These are phyloP conservation scores for Mormyrops attenuatus DNA, from an alignment of 2,797 vertebrate genomes.

Conservation along the genomic window DNA sequence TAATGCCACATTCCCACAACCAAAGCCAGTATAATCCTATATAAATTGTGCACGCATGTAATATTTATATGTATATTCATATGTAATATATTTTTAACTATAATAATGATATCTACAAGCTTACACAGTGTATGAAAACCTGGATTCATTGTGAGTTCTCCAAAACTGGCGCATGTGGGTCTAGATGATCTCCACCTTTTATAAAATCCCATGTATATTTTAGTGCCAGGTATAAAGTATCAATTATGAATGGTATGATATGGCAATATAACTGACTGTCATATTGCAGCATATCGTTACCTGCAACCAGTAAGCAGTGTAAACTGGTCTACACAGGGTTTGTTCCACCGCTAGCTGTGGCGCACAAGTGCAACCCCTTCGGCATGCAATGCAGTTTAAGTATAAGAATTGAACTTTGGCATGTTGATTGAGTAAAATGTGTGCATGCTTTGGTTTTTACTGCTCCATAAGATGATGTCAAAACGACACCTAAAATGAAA, in stretches of 20 bases:
- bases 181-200: slow-evolving; percentile 51
- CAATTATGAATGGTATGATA: slow-evolving; percentile 59
- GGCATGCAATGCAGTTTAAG: background rate
- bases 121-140: slow-evolving; percentile 31
- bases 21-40: background rate
- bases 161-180: slow-evolving; percentile 52
- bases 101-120: background rate
- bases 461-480: background rate
- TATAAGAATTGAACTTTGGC: background rate
- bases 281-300: slow-evolving; percentile 28
- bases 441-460: slow-evolving; percentile 35
- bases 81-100: background rate
- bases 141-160: slow-evolving; percentile 45
- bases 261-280: slow-evolving; percentile 44
- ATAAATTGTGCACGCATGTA: background rate
- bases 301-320: slow-evolving; percentile 38
- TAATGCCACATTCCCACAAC: background rate
- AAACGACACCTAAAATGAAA: background rate
- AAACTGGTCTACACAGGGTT: background rate
- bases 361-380: background rate
- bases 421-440: background rate
- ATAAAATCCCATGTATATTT: slow-evolving; percentile 58
- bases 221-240: slow-evolving; percentile 15
- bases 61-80: background rate
- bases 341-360: background rate